Evolutionary conservation across 2,888 invertebrate genomes (phyloP), one percentile per base, ranked within the genome.

Genomic region (Elmis aenea): DNA sequence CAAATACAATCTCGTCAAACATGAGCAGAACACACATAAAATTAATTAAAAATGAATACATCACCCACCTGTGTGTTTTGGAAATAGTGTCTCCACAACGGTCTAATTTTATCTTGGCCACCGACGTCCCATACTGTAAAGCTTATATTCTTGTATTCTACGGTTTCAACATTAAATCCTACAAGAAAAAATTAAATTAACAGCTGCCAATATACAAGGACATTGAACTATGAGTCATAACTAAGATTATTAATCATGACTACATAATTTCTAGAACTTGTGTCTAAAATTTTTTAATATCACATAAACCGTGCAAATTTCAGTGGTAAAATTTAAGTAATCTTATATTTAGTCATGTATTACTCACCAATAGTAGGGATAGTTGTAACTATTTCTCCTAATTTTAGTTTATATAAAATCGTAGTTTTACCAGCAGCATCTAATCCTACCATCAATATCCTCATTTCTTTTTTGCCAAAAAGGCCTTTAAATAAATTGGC

Each of bases 381-480:
- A 68, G 97, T 97, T 70, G 96, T 96, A 69, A 97, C 96, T 79
- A 96, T 96, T 87, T 97, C 96, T 71, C 96, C 96, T 81, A 97
- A 83, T 83, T 97, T 97, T 71, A 97, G 84, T 85, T 97, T 97
- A 82, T 96, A 96, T 75, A 97, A 81, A 76, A 97, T 97, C 75
- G 96, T 97, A 68, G 97, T 97, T 85, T 97, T 97, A 81, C 97
- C 97, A 76, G 97, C 97, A 66, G 96, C 96, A 81, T 97, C 96
- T 69, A 95, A 81, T 69, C 94, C 94, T 60, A 95, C 94, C 96
- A 97, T 97, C 76, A 97, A 79, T 83, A 97, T 96, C 80, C 99
- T 88, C 97, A 99, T 97, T 80, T 99, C 96, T 71, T 96, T 97
- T 77, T 97, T 99, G 77, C 99, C 97, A 75, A 99, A 97, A 59